phyloP scores from a whole-genome alignment of 2,797 vertebrate genomes.

The Hapalemur alaotrensis region DNA sequence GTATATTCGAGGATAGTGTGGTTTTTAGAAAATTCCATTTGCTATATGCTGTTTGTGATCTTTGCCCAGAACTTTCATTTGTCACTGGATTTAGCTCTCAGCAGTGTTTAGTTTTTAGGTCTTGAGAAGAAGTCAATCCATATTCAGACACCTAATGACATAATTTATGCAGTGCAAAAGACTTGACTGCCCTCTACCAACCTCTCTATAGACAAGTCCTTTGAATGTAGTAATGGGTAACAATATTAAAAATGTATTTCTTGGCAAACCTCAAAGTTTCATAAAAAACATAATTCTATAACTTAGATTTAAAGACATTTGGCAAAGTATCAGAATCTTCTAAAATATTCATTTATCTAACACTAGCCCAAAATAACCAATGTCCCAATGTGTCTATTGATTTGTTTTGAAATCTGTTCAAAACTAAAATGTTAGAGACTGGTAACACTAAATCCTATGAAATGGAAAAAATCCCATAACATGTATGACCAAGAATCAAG shows the following conservation, averaged over 20 bases:
- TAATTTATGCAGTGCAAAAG: constrained; percentile 86
- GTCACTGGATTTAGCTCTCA: constrained; percentile 89
- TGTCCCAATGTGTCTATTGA: constrained; percentile 87
- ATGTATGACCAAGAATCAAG: constrained; percentile 75
- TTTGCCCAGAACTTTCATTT: constrained; percentile 88
- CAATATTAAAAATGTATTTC: constrained; percentile 84
- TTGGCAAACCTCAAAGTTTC: constrained; percentile 85
- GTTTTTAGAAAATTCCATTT: constrained; percentile 90
- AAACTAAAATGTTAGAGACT: constrained; percentile 83
- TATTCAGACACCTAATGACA: constrained; percentile 89
- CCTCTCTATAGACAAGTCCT: constrained; percentile 84
- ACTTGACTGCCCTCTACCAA: constrained; percentile 87
- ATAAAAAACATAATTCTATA: constrained; percentile 83
- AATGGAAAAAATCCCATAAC: constrained; percentile 79
- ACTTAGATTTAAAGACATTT: constrained; percentile 83
- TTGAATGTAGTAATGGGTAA: constrained; percentile 86
- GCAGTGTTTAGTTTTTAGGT: constrained; percentile 89
- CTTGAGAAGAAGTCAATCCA: constrained; percentile 89
- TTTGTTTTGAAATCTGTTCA: constrained; percentile 89
- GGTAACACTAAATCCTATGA: constrained; percentile 81
- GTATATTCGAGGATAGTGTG: constrained; percentile 81
- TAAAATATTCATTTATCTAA: constrained; percentile 86
- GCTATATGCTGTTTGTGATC: constrained; percentile 86
- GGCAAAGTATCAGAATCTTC: constrained; percentile 85
- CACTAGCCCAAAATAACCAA: constrained; percentile 86